Base-by-base conservation (phyloP, 2,888 invertebrate species). In the Saturnia pavonia region DNA sequence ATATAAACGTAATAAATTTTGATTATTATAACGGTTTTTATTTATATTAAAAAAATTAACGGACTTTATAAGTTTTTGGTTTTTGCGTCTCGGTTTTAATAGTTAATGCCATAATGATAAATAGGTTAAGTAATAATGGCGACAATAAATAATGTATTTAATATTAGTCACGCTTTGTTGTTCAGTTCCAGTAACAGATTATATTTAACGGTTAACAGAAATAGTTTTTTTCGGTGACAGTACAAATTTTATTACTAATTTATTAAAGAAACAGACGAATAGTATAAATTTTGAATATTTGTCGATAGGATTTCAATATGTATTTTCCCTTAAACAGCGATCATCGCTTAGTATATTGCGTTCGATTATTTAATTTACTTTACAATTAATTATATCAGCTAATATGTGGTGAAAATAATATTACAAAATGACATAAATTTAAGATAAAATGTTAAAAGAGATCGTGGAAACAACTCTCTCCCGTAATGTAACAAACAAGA, bases 401-500 rank as follows among this genome's bases (percentile, higher is more conserved):
- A 74, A 78, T 73, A 78, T 77, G 78, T 72, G 76, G 78, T 77
- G 79, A 76, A 84, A 83, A 76, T 84, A 82, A 83, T 74, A 74
- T 68, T 81, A 75, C 80, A 92, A 87, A 85, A 92, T 92, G 92
- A 88, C 83, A 88, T 87, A 88, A 85, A 84, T 83, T 79, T 78
- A 74, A 83, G 80, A 80, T 86, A 93, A 85, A 84, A 94, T 93
- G 93, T 80, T 89, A 88, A 83, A 84, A 89, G 91, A 91, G 90
- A 86, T 93, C 91, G 92, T 91, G 78, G 72, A 85, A 77, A 79
- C 92, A 91, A 92, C 90, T 85, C 89, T 91, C 89, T 89, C 80
- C 77, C 80, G 81, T 81, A 82, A 82, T 72, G 74, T 76, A 77
- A 65, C 40, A 14, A 19, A 25, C n/a, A 82, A 81, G 78, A 85